Percentiles rank a stretch among this genome's conserved stretches.
Evolutionary conservation across 2,888 invertebrate genomes (phyloP).

Genomic region (Brachyptera putata): DNA sequence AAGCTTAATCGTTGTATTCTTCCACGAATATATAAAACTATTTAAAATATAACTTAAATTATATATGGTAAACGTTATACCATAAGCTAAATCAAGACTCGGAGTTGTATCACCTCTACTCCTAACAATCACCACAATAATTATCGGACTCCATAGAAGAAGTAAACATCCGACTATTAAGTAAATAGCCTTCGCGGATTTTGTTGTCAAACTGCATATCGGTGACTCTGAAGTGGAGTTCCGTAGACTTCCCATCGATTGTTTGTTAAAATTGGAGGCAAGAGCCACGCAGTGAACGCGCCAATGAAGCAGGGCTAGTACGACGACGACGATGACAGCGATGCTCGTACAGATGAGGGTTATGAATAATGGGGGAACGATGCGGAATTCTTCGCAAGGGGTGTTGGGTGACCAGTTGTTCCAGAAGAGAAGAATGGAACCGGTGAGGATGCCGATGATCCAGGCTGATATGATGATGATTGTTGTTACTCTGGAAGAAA

Average conservation of each 20-base stretch:
- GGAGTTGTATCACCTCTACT: not conserved
- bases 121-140: conserved; percentile 16
- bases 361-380: conserved; percentile 22
- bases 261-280: not conserved
- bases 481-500: conserved; percentile 20
- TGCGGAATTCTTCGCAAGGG: conserved; percentile 24
- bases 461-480: conserved; percentile 18
- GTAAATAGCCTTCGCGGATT: conserved; percentile 24
- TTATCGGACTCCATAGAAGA: conserved; percentile 26
- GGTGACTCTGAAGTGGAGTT: not conserved
- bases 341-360: conserved; percentile 3
- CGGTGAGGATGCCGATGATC: conserved; percentile 16
- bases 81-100: conserved; percentile 17
- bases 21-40: conserved; percentile 30
- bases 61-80: conserved; percentile 21
- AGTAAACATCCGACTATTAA: conserved; percentile 23
- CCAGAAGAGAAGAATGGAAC: conserved; percentile 23
- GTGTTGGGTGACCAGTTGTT: conserved; percentile 25
- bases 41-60: conserved; percentile 28
- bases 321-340: not conserved
- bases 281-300: conserved; percentile 24
- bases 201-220: not conserved
- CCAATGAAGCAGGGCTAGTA: conserved; percentile 22
- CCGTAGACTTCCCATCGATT: not conserved
- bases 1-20: conserved; percentile 22